A percentile compares a stretch with the other conserved stretches of the same genome.
Evolutionary conservation across 2,888 invertebrate species (phyloP).

Genomic region (Hetaerina titia): DNA sequence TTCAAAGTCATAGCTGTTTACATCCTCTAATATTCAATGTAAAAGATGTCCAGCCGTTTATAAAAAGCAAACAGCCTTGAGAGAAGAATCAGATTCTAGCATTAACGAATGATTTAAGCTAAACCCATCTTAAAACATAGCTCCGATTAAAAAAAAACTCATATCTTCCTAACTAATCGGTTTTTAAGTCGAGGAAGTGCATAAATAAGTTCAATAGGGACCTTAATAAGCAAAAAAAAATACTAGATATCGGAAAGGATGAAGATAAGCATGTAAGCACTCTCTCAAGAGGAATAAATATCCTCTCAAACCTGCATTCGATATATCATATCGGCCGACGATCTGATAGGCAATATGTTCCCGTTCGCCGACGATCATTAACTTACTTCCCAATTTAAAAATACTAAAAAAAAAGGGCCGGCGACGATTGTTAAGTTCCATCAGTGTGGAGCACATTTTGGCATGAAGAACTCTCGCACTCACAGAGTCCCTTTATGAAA

Average conservation of each 20-base stretch:
- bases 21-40: conserved; percentile 4
- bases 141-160: not conserved
- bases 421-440: not conserved
- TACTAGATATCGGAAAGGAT: not conserved
- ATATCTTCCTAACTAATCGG: conserved; percentile 30
- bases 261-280: not conserved
- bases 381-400: not conserved
- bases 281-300: not conserved
- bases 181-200: conserved; percentile 37
- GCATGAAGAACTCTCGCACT: not conserved
- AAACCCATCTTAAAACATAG: not conserved
- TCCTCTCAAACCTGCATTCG: not conserved
- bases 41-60: not conserved
- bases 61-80: conserved; percentile 30
- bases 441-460: not conserved
- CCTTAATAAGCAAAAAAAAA: not conserved
- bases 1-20: not conserved
- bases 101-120: conserved; percentile 12
- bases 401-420: not conserved
- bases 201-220: conserved; percentile 30
- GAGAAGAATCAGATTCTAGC: conserved; percentile 43
- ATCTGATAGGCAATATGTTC: not conserved
- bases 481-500: not conserved
- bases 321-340: not conserved
- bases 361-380: not conserved